Percentiles rank a stretch among this genome's conserved stretches.
These are phyloP conservation scores for Trissolcus brochymenae DNA, from an alignment of 2,888 invertebrate genomes.

Conservation along the genomic window DNA sequence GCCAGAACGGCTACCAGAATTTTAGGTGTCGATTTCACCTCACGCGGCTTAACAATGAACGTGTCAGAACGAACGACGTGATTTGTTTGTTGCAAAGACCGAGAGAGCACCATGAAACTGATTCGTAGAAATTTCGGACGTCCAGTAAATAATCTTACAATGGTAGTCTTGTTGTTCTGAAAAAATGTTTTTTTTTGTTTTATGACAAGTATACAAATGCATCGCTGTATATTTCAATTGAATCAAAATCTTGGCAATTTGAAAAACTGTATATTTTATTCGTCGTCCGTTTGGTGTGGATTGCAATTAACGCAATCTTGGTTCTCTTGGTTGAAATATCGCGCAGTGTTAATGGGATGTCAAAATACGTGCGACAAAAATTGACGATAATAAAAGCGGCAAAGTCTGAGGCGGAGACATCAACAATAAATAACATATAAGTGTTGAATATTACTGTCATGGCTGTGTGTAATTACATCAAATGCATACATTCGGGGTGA, in stretches of 20 bases:
- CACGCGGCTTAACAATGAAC: constrained; percentile 23
- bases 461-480: constrained; percentile 40
- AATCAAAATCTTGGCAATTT: too few species aligned
- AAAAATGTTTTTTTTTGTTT: neutral
- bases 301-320: constrained; percentile 21
- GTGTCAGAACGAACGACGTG: constrained; percentile 19
- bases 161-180: too few species aligned
- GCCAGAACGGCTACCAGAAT: constrained; percentile 38
- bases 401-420: constrained; percentile 37
- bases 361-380: constrained; percentile 41
- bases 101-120: constrained; percentile 26
- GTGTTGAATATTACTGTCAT: constrained; percentile 35
- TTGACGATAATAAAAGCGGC: constrained; percentile 39
- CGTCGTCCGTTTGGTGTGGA: too few species aligned
- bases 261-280: too few species aligned
- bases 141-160: constrained; percentile 11
- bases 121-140: constrained; percentile 30
- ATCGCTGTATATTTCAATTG: too few species aligned
- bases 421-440: constrained; percentile 38
- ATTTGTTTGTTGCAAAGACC: constrained; percentile 37
- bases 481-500: constrained; percentile 41
- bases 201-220: constrained; percentile 2
- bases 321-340: constrained; percentile 18
- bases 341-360: constrained; percentile 36
- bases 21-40: constrained; percentile 52